These are phyloP conservation scores for Caenorhabditis remanei DNA, from an alignment of 1,140 invertebrate genomes.

Conservation along the genomic window DNA sequence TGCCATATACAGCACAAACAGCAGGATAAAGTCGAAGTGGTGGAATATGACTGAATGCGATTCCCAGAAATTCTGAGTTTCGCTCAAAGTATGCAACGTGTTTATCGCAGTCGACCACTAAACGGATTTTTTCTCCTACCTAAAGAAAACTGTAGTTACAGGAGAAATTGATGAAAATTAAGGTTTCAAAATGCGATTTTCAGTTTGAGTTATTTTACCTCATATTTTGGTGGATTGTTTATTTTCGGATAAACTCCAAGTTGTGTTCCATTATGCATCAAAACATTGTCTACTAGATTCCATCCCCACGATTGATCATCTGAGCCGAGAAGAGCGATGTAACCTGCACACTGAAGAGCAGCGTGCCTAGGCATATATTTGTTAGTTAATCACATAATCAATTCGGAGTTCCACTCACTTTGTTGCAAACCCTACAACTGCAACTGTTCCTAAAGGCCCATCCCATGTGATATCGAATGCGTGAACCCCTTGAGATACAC, in stretches of 20 bases:
- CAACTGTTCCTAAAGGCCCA: constrained; percentile 94
- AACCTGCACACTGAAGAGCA: constrained; percentile 89
- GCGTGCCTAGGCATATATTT: constrained; percentile 78
- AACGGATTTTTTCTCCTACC: constrained; percentile 95
- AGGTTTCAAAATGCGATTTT: not conserved
- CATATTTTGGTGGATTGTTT: constrained; percentile 97
- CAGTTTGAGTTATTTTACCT: constrained; percentile 81
- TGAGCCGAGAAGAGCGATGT: constrained; percentile 91
- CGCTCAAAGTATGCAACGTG: constrained; percentile 97
- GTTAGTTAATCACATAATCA: constrained; percentile 2
- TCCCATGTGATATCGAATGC: constrained; percentile 99
- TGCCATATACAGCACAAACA: constrained; percentile 97
- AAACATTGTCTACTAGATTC: constrained; percentile 97
- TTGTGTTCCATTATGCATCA: constrained; percentile 94
- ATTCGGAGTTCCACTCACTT: constrained; percentile 82
- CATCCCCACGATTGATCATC: constrained; percentile 98
- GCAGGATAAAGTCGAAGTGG: constrained; percentile 93
- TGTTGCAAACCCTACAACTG: constrained; percentile 93
- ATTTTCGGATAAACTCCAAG: constrained; percentile 94
- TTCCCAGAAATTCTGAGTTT: constrained; percentile 97
- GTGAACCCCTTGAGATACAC: constrained; percentile 92
- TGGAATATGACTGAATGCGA: constrained; percentile 94
- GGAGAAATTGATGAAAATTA: not conserved
- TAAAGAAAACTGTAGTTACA: constrained; percentile 79
- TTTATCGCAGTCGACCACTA: constrained; percentile 96